These are phyloP conservation scores for Coranthus polyacanthus DNA, from an alignment of 2,797 vertebrate genomes.

Conservation along the genomic window DNA sequence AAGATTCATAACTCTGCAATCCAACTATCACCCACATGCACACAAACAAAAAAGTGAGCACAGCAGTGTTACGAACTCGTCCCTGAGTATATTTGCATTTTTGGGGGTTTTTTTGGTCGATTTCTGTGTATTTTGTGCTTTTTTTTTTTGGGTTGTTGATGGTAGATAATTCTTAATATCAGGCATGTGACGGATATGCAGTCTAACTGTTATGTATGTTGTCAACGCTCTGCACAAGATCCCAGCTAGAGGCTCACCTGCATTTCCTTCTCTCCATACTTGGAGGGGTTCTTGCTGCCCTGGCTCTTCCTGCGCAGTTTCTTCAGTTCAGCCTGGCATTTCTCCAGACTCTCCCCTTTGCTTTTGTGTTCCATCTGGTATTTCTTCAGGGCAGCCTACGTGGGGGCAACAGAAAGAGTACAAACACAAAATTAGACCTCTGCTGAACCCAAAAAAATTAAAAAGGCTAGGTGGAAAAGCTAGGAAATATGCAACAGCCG, in stretches of 20 bases:
- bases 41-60: constrained; percentile 19
- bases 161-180: background rate
- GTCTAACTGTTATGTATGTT: background rate
- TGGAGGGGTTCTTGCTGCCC: constrained; percentile 97
- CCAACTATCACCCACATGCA: constrained; percentile 56
- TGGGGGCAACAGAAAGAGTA: constrained; percentile 45
- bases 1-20: constrained; percentile 42
- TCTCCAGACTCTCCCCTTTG: constrained; percentile 95
- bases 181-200: too few species aligned
- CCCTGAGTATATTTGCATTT: background rate
- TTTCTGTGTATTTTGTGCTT: background rate
- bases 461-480: constrained; percentile 16
- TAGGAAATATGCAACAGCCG: background rate
- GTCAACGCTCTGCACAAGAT: too few species aligned
- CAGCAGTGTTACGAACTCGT: constrained; percentile 9
- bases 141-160: background rate
- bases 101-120: background rate
- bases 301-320: constrained; percentile 98
- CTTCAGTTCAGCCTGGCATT: constrained; percentile 96
- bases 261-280: constrained; percentile 97
- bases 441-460: constrained; percentile 19
- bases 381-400: constrained; percentile 96
- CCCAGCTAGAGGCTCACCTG: constrained; percentile 86
- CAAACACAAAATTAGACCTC: constrained; percentile 32
- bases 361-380: constrained; percentile 96